Percentiles rank a stretch among this genome's conserved stretches.
These are phyloP conservation scores for Sycophila texana DNA, from an alignment of 2,888 invertebrate species.

Conservation along the genomic window DNA sequence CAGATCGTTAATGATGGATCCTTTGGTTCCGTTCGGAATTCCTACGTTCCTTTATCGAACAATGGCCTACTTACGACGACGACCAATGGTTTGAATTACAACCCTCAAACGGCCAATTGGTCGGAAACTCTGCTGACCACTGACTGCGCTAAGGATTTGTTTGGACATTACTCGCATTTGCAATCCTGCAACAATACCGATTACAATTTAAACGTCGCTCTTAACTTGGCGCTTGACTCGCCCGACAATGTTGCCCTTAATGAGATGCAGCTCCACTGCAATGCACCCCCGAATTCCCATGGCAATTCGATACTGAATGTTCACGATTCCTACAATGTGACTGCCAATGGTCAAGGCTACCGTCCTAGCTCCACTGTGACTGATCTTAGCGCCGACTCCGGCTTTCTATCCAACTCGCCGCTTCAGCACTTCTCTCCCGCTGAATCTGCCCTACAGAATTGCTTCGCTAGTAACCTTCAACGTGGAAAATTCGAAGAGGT, in stretches of 20 bases:
- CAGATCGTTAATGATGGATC: conserved; percentile 57
- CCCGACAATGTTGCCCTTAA: conserved; percentile 60
- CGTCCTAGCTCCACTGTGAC: conserved; percentile 71
- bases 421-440: conserved; percentile 71
- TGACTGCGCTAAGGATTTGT: conserved; percentile 66
- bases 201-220: conserved; percentile 69
- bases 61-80: conserved; percentile 65
- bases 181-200: conserved; percentile 63
- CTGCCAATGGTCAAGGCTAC: conserved; percentile 63
- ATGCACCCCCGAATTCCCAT: conserved; percentile 62
- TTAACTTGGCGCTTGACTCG: conserved; percentile 60
- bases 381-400: conserved; percentile 70
- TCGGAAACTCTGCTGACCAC: conserved; percentile 62
- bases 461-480: conserved; percentile 65
- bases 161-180: conserved; percentile 66
- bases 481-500: conserved; percentile 66
- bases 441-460: conserved; percentile 68
- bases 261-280: conserved; percentile 63
- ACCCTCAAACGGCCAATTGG: conserved; percentile 61
- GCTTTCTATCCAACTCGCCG: conserved; percentile 70
- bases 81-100: conserved; percentile 62
- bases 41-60: conserved; percentile 60
- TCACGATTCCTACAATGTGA: conserved; percentile 68
- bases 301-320: conserved; percentile 64
- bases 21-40: conserved; percentile 57